Conservation (phyloP, 2,113 vertebrate genomes). For the Chlorodrepanis virens region DNA sequence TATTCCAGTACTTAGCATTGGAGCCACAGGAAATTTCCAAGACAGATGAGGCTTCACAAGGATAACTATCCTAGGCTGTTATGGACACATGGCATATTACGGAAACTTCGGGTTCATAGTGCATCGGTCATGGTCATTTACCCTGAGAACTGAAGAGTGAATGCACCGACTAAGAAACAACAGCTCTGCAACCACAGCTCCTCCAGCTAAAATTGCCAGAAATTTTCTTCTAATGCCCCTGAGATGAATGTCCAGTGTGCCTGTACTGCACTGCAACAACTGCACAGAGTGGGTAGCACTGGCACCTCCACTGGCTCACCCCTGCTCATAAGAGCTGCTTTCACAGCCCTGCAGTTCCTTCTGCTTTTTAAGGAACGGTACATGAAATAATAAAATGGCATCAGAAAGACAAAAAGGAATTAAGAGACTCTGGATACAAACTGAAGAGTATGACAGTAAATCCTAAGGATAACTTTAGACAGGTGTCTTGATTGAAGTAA, state of each 20-base stretch:
- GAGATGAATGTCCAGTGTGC: not conserved
- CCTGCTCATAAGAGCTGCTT: not conserved
- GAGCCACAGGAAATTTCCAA: not conserved
- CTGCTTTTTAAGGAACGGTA: not conserved
- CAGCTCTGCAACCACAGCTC: not conserved
- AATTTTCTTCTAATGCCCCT: not conserved
- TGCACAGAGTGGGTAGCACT: not conserved
- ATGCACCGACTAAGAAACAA: not conserved
- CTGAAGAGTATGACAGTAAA: not conserved
- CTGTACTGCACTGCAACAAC: not conserved
- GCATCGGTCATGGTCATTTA: not conserved
- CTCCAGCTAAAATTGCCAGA: not conserved
- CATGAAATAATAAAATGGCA: not conserved
- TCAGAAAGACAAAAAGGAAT: not conserved
- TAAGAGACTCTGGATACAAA: not conserved
- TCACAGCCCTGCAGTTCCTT: not conserved
- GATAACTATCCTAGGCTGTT: too few relatives aligned
- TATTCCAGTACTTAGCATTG: not conserved
- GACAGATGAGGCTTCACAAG: not conserved
- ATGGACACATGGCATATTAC: fast-evolving
- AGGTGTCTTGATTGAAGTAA: not conserved
- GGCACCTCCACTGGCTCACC: too few relatives aligned
- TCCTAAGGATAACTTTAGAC: not conserved
- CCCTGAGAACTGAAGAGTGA: not conserved
- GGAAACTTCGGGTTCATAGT: not conserved